These are phyloP conservation scores for Gorsachius magnificus DNA, from an alignment of 2,797 vertebrate genomes.

Conservation along the genomic window DNA sequence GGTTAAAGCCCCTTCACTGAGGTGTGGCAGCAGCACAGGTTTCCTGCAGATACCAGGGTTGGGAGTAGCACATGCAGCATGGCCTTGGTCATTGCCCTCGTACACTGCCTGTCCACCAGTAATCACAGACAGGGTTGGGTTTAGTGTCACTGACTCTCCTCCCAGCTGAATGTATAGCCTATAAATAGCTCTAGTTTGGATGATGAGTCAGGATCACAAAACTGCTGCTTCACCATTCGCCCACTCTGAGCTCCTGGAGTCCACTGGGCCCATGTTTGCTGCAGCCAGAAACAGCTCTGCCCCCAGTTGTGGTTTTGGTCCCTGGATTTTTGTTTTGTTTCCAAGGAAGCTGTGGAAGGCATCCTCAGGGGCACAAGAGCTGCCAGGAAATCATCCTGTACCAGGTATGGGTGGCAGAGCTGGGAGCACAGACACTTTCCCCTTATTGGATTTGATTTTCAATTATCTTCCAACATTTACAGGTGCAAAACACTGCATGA, in stretches of 20 bases:
- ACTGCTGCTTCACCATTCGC: not conserved
- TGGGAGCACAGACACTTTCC: not conserved
- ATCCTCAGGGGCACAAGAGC: not conserved
- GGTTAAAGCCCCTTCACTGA: not conserved
- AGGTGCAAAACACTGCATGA: not conserved
- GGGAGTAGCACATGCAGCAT: not conserved
- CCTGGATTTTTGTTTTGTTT: not conserved
- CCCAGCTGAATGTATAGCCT: not conserved
- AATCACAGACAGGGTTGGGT: too few relatives aligned
- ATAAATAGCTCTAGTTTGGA: not conserved
- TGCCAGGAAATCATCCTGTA: not conserved
- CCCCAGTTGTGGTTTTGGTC: not conserved
- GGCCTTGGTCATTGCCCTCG: accelerated
- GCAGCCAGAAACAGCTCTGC: not conserved
- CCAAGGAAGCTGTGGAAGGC: not conserved
- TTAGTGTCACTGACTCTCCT: not conserved
- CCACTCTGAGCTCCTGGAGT: not conserved
- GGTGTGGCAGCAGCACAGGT: not conserved
- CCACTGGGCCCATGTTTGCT: not conserved
- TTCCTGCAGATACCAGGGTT: not conserved
- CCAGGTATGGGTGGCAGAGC: not conserved
- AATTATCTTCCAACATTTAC: not conserved
- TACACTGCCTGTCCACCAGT: not conserved
- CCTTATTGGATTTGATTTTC: not conserved
- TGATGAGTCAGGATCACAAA: not conserved